These are phyloP conservation scores for Caenorhabditis sinica DNA, from an alignment of 2,888 invertebrate genomes.

Conservation along the genomic window DNA sequence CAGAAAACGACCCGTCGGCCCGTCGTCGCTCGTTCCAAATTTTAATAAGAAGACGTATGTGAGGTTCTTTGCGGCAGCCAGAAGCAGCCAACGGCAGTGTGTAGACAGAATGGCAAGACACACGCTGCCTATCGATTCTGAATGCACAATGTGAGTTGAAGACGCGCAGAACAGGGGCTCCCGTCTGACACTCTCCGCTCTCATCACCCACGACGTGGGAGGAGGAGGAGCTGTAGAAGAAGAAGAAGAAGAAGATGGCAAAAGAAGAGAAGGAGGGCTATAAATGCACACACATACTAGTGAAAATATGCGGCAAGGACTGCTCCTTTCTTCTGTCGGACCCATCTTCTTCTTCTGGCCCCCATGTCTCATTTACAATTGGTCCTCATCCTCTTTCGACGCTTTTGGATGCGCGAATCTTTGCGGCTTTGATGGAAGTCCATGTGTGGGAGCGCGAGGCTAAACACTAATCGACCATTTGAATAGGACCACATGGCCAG, in stretches of 20 bases:
- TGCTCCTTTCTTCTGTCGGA: conserved; percentile 36
- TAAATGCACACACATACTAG: conserved; percentile 66
- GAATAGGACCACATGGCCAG: conserved; percentile 45
- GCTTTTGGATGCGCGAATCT: conserved; percentile 57
- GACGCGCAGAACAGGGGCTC: conserved; percentile 54
- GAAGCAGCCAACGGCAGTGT: conserved; percentile 35
- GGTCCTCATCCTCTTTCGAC: conserved; percentile 51
- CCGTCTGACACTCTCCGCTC: conserved; percentile 60
- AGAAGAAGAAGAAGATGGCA: conserved; percentile 34
- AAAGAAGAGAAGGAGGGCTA: conserved; percentile 43
- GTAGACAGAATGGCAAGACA: conserved; percentile 54
- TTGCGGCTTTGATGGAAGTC: conserved; percentile 47
- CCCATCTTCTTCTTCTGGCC: conserved; percentile 30
- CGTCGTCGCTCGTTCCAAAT: conserved; percentile 60
- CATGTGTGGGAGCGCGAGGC: conserved; percentile 18
- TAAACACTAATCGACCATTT: conserved; percentile 58
- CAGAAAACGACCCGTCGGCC: conserved; percentile 52
- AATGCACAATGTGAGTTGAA: conserved; percentile 39
- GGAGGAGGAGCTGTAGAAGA: conserved; percentile 48
- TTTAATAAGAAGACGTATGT: conserved; percentile 63
- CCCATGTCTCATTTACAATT: conserved; percentile 64
- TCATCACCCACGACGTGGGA: conserved; percentile 52
- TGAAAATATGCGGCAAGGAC: conserved; percentile 59
- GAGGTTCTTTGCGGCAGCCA: conserved; percentile 48
- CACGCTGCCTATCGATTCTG: conserved; percentile 60